These are phyloP conservation scores for Tridacna crocea DNA, from an alignment of 2,888 invertebrate species.

Conservation along the genomic window DNA sequence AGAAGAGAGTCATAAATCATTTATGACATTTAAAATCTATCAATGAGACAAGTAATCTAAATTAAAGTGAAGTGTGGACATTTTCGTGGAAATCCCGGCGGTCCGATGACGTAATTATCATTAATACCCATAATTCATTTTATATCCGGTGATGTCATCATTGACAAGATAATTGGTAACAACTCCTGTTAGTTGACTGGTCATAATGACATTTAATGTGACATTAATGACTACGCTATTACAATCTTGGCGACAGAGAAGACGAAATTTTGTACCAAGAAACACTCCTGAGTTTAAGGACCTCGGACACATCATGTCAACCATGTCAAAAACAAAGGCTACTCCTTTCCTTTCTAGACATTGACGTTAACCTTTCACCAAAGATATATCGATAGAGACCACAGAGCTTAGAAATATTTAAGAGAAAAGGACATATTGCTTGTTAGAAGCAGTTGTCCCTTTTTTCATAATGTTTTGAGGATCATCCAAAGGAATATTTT, in stretches of 20 bases:
- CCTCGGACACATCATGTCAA: slow-evolving; percentile 15
- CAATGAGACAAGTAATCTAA: background rate
- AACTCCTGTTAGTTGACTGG: slow-evolving; percentile 29
- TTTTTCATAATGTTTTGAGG: too few relatives aligned
- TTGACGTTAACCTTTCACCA: too few relatives aligned
- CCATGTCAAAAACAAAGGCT: slow-evolving; percentile 3
- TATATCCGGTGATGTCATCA: slow-evolving; percentile 34
- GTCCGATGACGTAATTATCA: slow-evolving; percentile 23
- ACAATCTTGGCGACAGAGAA: slow-evolving; percentile 32
- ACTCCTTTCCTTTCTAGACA: too few relatives aligned
- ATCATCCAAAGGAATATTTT: too few relatives aligned
- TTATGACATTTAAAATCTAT: slow-evolving; percentile 7
- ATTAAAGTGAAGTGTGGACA: slow-evolving; percentile 10
- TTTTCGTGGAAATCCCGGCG: slow-evolving; percentile 8
- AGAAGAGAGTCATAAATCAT: slow-evolving; percentile 9
- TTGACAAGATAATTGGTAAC: slow-evolving; percentile 42
- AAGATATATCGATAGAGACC: too few relatives aligned
- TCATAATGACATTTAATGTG: slow-evolving; percentile 28
- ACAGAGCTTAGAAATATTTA: too few relatives aligned
- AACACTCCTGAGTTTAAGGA: background rate
- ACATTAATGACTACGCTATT: slow-evolving; percentile 32
- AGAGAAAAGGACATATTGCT: too few relatives aligned
- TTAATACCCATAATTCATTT: slow-evolving; percentile 28
- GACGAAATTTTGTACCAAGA: slow-evolving; percentile 10
- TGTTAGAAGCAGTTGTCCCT: too few relatives aligned